Percentiles rank a stretch among this genome's conserved stretches.
Conservation (phyloP, 2,113 vertebrate genomes). For the human region DNA sequence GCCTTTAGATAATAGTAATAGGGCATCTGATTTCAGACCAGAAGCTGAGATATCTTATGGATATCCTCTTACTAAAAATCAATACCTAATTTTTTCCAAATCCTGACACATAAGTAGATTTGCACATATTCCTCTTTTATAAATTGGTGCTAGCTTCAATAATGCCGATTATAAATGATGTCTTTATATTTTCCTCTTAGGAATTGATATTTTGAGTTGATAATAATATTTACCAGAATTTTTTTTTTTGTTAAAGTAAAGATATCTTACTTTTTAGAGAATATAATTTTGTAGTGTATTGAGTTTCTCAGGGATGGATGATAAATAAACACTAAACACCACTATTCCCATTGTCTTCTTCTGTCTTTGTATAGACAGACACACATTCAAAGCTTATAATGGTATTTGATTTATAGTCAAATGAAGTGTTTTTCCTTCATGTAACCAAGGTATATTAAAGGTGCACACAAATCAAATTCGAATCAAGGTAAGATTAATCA, state of each 20-base stretch:
- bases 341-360: not conserved
- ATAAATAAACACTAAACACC: not conserved
- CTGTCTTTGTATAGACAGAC: not conserved
- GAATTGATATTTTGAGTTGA: not conserved
- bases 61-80: slow-evolving; percentile 6
- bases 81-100: not conserved
- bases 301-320: not conserved
- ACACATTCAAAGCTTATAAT: not conserved
- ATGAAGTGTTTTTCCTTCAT: not conserved
- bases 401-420: not conserved
- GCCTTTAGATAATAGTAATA: not conserved
- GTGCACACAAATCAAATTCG: not conserved
- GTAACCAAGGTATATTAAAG: not conserved
- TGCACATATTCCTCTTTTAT: not conserved
- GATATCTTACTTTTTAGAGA: not conserved
- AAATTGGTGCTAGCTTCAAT: not conserved
- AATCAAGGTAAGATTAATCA: not conserved
- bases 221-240: not conserved
- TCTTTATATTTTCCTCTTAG: not conserved
- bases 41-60: not conserved
- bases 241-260: not conserved
- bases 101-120: not conserved
- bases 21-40: not conserved
- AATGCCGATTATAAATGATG: not conserved
- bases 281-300: not conserved